Percentiles rank a stretch among this genome's conserved stretches.
These are phyloP conservation scores for Melieria crassipennis DNA, from an alignment of 2,888 invertebrate genomes.

Conservation along the genomic window DNA sequence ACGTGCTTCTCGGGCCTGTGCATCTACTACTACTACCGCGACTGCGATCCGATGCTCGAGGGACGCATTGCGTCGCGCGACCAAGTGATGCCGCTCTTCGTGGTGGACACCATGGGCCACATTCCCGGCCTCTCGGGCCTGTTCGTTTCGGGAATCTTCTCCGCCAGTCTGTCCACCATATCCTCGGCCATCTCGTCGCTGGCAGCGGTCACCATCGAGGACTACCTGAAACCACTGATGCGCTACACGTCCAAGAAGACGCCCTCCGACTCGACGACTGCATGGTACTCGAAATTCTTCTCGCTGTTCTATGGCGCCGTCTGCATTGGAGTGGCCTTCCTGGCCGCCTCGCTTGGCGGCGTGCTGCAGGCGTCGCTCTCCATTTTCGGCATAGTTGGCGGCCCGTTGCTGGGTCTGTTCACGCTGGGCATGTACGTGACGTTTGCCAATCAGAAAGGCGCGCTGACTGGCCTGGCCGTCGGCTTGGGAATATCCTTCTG, in stretches of 20 bases:
- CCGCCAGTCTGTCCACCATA: conserved; percentile 90
- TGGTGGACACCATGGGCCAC: conserved; percentile 77
- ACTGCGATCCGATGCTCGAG: conserved; percentile 81
- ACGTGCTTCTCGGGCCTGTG: conserved; percentile 83
- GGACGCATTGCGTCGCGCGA: conserved; percentile 74
- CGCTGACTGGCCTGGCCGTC: conserved; percentile 71
- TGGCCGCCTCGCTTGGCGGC: conserved; percentile 84
- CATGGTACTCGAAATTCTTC: conserved; percentile 73
- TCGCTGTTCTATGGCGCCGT: conserved; percentile 79
- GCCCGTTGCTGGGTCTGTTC: conserved; percentile 86
- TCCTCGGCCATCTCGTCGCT: conserved; percentile 91
- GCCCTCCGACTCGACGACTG: conserved; percentile 63
- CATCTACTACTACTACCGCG: conserved; percentile 83
- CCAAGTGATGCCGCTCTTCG: conserved; percentile 83
- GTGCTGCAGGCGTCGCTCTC: conserved; percentile 88
- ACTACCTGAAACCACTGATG: conserved; percentile 76
- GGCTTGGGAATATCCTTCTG: conserved; percentile 79
- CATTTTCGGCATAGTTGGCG: conserved; percentile 88
- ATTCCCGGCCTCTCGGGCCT: conserved; percentile 86
- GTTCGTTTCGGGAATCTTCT: conserved; percentile 91
- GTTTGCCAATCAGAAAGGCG: conserved; percentile 78
- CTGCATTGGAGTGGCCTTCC: conserved; percentile 83
- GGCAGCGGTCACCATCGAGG: conserved; percentile 89
- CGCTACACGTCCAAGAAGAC: conserved; percentile 57
- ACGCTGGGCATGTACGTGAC: conserved; percentile 86